Evolutionary conservation across 2,797 vertebrate species (phyloP).

Genomic region (Hemitrygon akajei): DNA sequence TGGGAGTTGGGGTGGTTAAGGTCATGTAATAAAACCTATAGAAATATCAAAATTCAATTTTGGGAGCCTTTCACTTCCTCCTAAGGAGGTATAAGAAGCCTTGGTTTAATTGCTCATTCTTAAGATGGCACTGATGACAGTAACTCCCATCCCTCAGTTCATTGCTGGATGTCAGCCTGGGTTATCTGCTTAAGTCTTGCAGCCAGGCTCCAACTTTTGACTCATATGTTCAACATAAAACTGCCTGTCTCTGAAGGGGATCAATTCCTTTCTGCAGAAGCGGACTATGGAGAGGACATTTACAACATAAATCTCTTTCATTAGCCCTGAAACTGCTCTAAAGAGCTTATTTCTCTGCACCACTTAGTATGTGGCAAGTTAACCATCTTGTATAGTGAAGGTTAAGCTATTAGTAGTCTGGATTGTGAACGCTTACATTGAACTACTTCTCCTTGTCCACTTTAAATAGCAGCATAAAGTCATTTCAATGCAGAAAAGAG

Average conservation of each 20-base stretch:
- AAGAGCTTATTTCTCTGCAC: constrained; percentile 4
- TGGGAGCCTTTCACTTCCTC: neutral
- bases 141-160: neutral
- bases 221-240: neutral
- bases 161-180: neutral
- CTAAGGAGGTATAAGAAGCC: neutral
- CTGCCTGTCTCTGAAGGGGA: neutral
- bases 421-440: constrained; percentile 8
- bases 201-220: neutral
- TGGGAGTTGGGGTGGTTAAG: neutral
- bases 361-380: constrained; percentile 5
- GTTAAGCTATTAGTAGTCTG: constrained; percentile 11
- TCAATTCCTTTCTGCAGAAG: neutral
- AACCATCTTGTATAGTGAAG: neutral
- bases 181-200: neutral
- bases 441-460: neutral
- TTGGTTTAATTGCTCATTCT: neutral
- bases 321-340: neutral
- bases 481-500: neutral
- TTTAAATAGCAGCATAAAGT: constrained; percentile 24
- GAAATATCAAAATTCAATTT: neutral
- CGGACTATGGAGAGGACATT: neutral
- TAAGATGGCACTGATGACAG: neutral
- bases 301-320: constrained; percentile 19
- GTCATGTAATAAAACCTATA: neutral